Base-by-base conservation (phyloP, 2,113 vertebrate species). In the Phodopus roborovskii region DNA sequence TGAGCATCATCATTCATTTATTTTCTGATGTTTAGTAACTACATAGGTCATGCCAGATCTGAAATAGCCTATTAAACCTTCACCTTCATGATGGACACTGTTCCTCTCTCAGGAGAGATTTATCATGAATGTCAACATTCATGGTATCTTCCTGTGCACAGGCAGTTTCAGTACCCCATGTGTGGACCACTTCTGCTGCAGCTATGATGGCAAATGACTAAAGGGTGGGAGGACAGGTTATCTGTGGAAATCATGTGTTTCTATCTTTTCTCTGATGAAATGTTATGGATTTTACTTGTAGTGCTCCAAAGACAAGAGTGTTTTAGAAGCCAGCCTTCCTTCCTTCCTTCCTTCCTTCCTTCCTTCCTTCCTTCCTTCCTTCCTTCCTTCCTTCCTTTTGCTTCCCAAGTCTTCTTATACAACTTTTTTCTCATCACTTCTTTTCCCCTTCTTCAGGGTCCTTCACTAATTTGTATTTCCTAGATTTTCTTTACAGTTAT, bases 11-110 rank as follows among this genome's bases (percentile, higher is more conserved):
- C 73, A 42, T 17, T 82, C 81, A 64, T 45, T 92, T 24, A n/a
- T 30, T 86, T 68, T 92, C 90, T 79, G 56, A 88, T 93, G 3
- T 88, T 79, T 94, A 90, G 74, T 90, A 95, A 93, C 42, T 85
- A 30, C 39, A 87, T 1, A 2, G 30, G 87, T 75, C 62, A 70
- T 30, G 28, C 85, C 84, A 84, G 73, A 26, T 92, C 64, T 90
- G 70, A 97, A 92, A 79, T 33, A 93, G 22, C 66, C 39, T 68
- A 60, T 60, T 74, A 95, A 95, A 85, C 53, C 24, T 66, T 82
- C 42, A 85, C 83, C 83, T 94, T n/a, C 19, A 50, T 42, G 58
- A 93, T 9, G n/a, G 71, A 36, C 53, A 82, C 75, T 42, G 22
- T 92, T 85, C 93, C 45, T 93, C 66, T 48, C 50, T 64, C 36